Evolutionary conservation across 1,140 invertebrate species (phyloP).

Genomic region (Hestina assimilis): DNA sequence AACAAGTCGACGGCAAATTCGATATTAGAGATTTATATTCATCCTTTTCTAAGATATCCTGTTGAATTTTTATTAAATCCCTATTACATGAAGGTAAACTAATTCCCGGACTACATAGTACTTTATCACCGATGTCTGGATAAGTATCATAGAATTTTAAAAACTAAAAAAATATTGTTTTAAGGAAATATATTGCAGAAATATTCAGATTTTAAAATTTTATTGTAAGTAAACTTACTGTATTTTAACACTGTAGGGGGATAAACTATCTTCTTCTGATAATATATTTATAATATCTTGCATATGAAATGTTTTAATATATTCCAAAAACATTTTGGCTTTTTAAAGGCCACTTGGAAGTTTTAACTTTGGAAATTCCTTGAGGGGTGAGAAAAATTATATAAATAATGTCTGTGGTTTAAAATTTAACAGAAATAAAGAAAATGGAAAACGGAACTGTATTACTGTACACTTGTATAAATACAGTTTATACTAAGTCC

Average conservation of each 20-base stretch:
- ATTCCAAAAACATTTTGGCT: conserved; percentile 58
- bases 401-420: too few relatives aligned
- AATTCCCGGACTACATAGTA: conserved; percentile 62
- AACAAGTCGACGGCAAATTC: conserved; percentile 43
- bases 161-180: conserved; percentile 51
- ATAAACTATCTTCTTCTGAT: conserved; percentile 48
- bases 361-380: too few relatives aligned
- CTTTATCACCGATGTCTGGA: conserved; percentile 68
- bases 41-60: conserved; percentile 71
- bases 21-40: conserved; percentile 49
- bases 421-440: too few relatives aligned
- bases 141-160: conserved; percentile 71
- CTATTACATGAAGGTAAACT: conserved; percentile 80
- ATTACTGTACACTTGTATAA: too few relatives aligned
- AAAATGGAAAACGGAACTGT: too few relatives aligned
- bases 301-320: conserved; percentile 60
- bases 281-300: conserved; percentile 63
- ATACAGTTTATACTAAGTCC: too few relatives aligned
- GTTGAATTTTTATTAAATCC: conserved; percentile 81
- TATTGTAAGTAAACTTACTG: conserved; percentile 50
- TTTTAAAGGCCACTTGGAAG: too few relatives aligned
- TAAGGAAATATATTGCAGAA: conserved; percentile 8
- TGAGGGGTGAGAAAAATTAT: too few relatives aligned
- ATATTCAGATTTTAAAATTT: not conserved
- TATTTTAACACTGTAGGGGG: conserved; percentile 65